Conservation (phyloP, 1,140 invertebrate species). For the Amphibalanus amphitrite region DNA sequence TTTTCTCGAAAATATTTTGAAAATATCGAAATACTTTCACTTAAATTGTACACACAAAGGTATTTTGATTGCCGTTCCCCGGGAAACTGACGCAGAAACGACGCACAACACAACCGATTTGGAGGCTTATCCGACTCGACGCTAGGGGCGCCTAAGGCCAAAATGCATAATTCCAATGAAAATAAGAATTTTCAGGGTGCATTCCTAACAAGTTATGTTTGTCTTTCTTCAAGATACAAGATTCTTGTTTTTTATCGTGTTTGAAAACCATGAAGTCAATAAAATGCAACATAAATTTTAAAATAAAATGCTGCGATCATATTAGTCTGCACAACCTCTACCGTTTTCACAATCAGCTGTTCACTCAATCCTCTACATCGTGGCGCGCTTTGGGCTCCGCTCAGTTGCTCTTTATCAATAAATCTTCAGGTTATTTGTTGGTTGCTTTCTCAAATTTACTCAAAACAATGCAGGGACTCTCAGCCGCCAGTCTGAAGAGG, state of each 20-base stretch:
- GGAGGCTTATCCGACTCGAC: conserved; percentile 11
- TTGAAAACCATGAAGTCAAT: no score
- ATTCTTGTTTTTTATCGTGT: background rate
- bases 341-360: background rate
- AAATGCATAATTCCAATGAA: background rate
- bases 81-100: conserved; percentile 10
- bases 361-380: background rate
- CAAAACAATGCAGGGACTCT: conserved; percentile 15
- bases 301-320: background rate
- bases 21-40: no score
- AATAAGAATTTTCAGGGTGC: background rate
- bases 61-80: conserved; percentile 6
- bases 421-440: conserved; percentile 13
- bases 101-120: conserved; percentile 4
- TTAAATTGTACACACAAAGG: no score
- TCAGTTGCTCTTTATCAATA: conserved; percentile 12
- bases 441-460: background rate
- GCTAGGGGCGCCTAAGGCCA: conserved; percentile 11
- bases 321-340: no score
- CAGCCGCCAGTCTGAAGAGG: conserved; percentile 30
- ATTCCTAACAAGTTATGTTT: conserved; percentile 4
- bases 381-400: background rate
- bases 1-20: no score
- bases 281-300: conserved; percentile 1
- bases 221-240: background rate